phyloP scores from a whole-genome alignment of 2,797 vertebrate species.

The Muraenolepis orangiensis region DNA sequence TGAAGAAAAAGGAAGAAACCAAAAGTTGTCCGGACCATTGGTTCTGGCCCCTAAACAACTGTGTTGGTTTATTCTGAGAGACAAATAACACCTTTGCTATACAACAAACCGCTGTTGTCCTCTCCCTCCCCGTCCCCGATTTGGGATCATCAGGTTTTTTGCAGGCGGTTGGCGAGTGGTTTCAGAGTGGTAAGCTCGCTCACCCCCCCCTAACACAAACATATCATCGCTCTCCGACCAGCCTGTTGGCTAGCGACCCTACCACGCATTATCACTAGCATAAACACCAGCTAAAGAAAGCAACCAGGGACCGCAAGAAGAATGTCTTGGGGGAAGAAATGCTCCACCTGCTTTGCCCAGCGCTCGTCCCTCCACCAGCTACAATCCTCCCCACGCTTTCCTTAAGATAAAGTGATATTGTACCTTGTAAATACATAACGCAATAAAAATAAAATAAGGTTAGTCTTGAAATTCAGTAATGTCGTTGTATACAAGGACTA shows the following conservation, averaged over 20 bases:
- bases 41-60: conserved; percentile 24
- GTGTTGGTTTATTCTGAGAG: background rate
- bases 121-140: conserved; percentile 5
- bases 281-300: conserved; percentile 60
- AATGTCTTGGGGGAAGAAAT: conserved; percentile 33
- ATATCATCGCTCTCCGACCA: conserved; percentile 40
- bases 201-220: conserved; percentile 40
- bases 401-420: conserved; percentile 36
- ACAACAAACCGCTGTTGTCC: background rate
- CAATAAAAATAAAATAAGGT: conserved; percentile 1
- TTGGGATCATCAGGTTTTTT: conserved; percentile 1
- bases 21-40: conserved; percentile 27
- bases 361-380: conserved; percentile 35
- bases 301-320: conserved; percentile 51
- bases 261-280: conserved; percentile 45
- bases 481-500: too few relatives aligned
- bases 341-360: conserved; percentile 14
- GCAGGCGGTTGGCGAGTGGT: conserved; percentile 22
- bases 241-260: conserved; percentile 17
- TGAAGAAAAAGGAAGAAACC: conserved; percentile 14
- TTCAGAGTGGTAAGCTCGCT: conserved; percentile 32
- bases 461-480: conserved; percentile 21
- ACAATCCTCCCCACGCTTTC: conserved; percentile 33
- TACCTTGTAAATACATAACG: conserved; percentile 28
- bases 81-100: background rate